A percentile compares a stretch with the other conserved stretches of the same genome.
These are phyloP conservation scores for Emydura subglobosa DNA, from an alignment of 2,113 vertebrate genomes.

Conservation along the genomic window DNA sequence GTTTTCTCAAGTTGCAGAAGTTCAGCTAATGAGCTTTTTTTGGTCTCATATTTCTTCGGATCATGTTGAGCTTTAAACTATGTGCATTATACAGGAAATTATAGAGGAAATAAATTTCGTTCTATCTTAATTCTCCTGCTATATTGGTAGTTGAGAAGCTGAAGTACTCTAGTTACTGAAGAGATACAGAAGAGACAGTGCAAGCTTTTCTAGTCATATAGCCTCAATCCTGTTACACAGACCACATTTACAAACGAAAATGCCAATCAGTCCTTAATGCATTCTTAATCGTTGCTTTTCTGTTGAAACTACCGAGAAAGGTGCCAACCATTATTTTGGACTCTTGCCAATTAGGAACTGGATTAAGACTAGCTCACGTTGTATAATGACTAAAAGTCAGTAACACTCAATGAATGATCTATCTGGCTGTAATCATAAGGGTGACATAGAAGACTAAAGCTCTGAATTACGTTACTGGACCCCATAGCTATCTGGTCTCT, in stretches of 20 bases:
- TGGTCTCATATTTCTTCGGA: neutral
- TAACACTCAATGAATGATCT: neutral
- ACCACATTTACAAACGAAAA: neutral
- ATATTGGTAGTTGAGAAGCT: neutral
- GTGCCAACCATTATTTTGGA: neutral
- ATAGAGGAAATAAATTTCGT: neutral
- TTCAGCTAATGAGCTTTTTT: neutral
- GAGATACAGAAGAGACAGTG: neutral
- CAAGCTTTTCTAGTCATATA: fast-evolving
- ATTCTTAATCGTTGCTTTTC: fast-evolving
- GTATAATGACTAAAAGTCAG: too few relatives aligned
- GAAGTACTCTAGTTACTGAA: neutral
- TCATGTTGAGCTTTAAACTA: neutral
- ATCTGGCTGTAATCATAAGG: neutral
- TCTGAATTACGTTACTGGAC: neutral
- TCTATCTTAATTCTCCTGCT: neutral
- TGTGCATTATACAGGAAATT: neutral
- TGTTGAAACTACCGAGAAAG: neutral
- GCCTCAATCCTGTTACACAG: neutral
- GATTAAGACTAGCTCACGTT: too few relatives aligned
- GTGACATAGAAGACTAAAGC: neutral
- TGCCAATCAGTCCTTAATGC: neutral
- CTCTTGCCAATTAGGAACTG: neutral
- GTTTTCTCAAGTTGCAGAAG: neutral
- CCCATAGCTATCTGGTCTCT: neutral